Evolutionary conservation across 2,888 invertebrate genomes (phyloP).

Genomic region (Chloroclystis v-ata): DNA sequence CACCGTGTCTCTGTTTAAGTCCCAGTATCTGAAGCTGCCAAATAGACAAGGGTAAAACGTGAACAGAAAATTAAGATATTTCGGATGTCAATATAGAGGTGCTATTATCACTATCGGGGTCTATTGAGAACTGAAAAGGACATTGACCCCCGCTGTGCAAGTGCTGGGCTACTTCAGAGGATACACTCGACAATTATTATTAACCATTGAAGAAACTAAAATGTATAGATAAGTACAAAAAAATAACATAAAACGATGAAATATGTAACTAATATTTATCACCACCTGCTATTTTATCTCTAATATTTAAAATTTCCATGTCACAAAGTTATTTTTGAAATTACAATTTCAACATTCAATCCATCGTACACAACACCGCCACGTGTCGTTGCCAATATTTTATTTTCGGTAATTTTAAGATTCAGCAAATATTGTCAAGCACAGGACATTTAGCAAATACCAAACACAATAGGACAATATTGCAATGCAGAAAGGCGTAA

Average conservation of each 20-base stretch:
- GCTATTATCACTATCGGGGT: not conserved
- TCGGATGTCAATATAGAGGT: not conserved
- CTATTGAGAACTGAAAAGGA: not conserved
- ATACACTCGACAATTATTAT: not conserved
- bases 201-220: too few species aligned
- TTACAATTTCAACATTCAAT: too few species aligned
- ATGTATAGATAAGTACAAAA: too few species aligned
- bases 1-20: not conserved
- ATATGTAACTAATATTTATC: too few species aligned
- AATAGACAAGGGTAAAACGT: not conserved
- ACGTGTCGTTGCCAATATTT: not conserved
- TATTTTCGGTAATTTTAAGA: too few species aligned
- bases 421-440: not conserved
- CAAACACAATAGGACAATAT: constrained; percentile 20
- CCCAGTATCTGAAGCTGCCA: too few species aligned
- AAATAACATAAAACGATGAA: too few species aligned
- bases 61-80: constrained; percentile 2
- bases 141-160: not conserved
- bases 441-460: not conserved
- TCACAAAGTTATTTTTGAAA: too few species aligned
- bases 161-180: not conserved
- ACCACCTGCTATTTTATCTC: too few species aligned
- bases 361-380: too few species aligned
- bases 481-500: constrained; percentile 26
- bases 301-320: too few species aligned